phyloP scores from a whole-genome alignment of 2,797 vertebrate genomes.

The Sebastes hopkinsi region DNA sequence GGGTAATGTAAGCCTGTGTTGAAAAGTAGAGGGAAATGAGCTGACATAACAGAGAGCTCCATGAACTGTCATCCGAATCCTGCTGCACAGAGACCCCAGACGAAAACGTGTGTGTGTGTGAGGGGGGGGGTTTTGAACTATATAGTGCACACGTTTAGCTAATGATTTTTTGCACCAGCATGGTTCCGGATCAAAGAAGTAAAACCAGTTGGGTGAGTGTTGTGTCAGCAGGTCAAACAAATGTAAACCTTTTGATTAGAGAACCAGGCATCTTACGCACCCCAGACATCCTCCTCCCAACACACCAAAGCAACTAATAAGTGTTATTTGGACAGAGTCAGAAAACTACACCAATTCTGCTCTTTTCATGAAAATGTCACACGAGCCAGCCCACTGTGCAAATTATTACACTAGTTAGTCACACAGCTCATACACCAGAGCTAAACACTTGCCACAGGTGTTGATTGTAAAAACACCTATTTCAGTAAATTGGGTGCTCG shows the following conservation, averaged over 20 bases:
- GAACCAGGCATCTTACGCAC: slow-evolving; percentile 2
- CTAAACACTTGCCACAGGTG: not conserved
- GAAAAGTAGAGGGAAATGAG: slow-evolving; percentile 68
- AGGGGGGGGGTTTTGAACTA: not conserved
- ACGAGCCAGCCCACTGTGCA: not conserved
- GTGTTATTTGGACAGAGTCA: not conserved
- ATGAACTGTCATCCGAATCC: slow-evolving; percentile 47
- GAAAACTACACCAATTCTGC: not conserved
- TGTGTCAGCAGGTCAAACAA: slow-evolving; percentile 42
- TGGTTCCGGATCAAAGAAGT: slow-evolving; percentile 50
- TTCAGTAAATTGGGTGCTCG: not conserved
- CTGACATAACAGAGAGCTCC: slow-evolving; percentile 64
- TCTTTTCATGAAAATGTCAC: not conserved
- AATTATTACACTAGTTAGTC: not conserved
- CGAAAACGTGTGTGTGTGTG: not conserved
- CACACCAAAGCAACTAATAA: slow-evolving; percentile 23
- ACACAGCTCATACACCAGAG: not conserved
- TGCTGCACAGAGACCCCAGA: slow-evolving; percentile 21
- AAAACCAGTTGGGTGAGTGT: slow-evolving; percentile 20
- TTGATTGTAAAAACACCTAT: not conserved
- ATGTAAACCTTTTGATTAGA: slow-evolving; percentile 55
- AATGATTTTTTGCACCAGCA: slow-evolving; percentile 60
- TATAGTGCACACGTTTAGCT: slow-evolving; percentile 10
- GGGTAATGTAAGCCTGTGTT: slow-evolving; percentile 69
- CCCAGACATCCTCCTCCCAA: not conserved